These are phyloP conservation scores for Blastobasis lacticolella DNA, from an alignment of 2,888 invertebrate species.

Conservation along the genomic window DNA sequence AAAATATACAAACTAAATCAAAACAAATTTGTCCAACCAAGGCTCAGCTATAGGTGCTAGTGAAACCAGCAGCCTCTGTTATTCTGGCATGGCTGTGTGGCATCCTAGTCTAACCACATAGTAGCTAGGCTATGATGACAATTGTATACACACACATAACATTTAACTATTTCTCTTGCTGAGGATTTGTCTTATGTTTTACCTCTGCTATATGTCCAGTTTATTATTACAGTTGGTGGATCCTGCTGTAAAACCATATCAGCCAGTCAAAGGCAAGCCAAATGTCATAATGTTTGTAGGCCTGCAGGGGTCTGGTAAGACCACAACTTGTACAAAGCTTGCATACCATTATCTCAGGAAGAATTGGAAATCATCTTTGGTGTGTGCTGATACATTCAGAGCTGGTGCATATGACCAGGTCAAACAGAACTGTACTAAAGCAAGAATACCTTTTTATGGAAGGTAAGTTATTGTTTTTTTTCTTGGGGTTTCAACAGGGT, in stretches of 20 bases:
- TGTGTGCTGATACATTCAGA: constrained; percentile 99
- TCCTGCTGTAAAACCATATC: constrained; percentile 97
- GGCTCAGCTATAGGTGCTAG: no score
- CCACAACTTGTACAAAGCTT: constrained; percentile 99
- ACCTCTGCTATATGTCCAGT: no score
- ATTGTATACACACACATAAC: no score
- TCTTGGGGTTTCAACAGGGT: background rate
- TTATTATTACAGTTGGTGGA: constrained; percentile 84
- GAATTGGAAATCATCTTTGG: constrained; percentile 99
- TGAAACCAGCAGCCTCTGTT: no score
- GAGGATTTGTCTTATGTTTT: no score
- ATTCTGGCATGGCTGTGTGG: no score
- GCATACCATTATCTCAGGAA: constrained; percentile 99
- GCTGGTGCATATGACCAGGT: constrained; percentile 99
- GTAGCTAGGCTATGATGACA: no score
- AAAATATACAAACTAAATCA: no score
- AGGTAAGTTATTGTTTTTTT: constrained; percentile 71
- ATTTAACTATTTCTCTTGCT: no score
- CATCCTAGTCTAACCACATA: no score
- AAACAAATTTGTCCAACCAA: no score
- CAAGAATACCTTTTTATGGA: constrained; percentile 99
- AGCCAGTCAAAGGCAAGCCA: constrained; percentile 94
- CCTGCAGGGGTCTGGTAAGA: constrained; percentile 99
- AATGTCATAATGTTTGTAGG: constrained; percentile 99
- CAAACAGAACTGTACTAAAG: constrained; percentile 99